phyloP scores from a whole-genome alignment of 2,113 vertebrate species.

The Hemiscyllium ocellatum region DNA sequence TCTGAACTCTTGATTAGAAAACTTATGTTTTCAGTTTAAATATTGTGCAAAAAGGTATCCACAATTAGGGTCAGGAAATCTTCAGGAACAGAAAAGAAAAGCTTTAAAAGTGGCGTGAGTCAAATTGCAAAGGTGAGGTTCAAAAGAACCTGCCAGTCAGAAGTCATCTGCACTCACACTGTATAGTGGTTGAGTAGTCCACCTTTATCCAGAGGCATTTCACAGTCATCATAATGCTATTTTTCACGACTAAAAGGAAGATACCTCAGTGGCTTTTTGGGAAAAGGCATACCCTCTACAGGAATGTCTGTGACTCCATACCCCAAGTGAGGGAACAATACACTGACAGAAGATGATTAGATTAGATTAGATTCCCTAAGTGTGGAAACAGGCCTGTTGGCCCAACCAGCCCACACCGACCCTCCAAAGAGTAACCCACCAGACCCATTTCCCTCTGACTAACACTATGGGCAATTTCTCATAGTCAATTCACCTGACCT shows the following conservation, averaged over 20 bases:
- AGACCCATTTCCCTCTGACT: no score
- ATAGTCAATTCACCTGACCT: no score
- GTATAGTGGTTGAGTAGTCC: neutral
- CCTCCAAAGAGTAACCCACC: no score
- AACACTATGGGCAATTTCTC: no score
- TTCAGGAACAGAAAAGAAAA: neutral
- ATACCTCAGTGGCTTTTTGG: neutral
- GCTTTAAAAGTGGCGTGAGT: neutral
- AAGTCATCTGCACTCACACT: neutral
- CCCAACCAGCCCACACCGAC: no score
- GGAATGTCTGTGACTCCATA: neutral
- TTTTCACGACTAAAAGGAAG: neutral
- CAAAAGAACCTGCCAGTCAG: neutral
- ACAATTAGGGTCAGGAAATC: neutral
- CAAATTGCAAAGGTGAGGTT: neutral
- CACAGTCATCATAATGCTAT: neutral
- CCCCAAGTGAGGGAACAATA: neutral
- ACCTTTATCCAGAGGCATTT: neutral
- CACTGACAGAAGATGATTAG: no score
- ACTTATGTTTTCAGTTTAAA: neutral
- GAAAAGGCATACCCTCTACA: neutral
- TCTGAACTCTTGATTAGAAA: neutral
- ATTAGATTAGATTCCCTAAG: no score
- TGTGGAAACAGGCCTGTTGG: no score
- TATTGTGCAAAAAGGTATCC: neutral